Conservation (phyloP, 2,113 vertebrate species). For the Meles meles region DNA sequence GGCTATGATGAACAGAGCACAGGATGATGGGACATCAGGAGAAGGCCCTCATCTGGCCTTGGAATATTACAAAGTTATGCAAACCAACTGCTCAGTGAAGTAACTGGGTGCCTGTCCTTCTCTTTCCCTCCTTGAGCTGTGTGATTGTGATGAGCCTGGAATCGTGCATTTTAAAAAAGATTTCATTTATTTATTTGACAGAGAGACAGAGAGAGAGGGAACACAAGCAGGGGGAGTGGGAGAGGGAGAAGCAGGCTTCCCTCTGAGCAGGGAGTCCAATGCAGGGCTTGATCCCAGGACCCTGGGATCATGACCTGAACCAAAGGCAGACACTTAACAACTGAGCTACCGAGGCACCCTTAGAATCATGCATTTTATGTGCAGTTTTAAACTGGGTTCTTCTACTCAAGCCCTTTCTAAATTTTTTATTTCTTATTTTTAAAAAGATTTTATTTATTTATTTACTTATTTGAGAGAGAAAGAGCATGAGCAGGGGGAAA, state of each 20-base stretch:
- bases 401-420: neutral
- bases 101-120: neutral
- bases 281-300: too few species aligned
- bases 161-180: neutral
- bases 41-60: neutral
- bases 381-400: neutral
- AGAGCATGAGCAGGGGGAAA: neutral
- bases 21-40: neutral
- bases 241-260: too few species aligned
- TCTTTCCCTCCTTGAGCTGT: neutral
- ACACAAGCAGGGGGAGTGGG: too few species aligned
- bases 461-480: neutral
- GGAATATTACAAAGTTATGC: neutral
- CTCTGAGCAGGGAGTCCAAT: too few species aligned
- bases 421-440: neutral
- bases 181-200: too few species aligned
- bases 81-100: neutral
- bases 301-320: too few species aligned
- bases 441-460: neutral
- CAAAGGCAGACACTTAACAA: too few species aligned
- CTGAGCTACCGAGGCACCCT: too few species aligned
- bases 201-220: too few species aligned
- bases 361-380: neutral
- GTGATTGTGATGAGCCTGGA: neutral
- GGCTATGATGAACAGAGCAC: neutral